A percentile compares a stretch with the other conserved stretches of the same genome.
Evolutionary conservation across 2,797 vertebrate genomes (phyloP).

Genomic region (Gymnodraco acuticeps): DNA sequence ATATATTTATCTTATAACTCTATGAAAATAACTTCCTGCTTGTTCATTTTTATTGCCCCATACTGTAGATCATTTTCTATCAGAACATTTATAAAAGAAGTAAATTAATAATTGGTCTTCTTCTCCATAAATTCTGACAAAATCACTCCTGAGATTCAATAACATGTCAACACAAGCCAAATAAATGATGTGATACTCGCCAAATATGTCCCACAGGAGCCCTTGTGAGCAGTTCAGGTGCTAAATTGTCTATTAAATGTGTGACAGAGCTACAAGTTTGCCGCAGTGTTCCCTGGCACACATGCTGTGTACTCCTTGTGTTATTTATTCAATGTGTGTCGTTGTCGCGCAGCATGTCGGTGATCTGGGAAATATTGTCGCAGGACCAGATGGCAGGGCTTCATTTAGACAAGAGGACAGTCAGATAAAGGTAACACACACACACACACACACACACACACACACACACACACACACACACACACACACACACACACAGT

Average conservation of each 20-base stretch:
- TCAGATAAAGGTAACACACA: constrained; percentile 87
- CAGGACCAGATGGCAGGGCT: constrained; percentile 84
- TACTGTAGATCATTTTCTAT: not conserved
- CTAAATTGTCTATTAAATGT: constrained; percentile 1
- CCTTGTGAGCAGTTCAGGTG: constrained; percentile 7
- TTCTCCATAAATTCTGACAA: constrained; percentile 10
- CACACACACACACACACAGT: constrained; percentile 11
- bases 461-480: constrained; percentile 13
- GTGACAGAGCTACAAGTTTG: not conserved
- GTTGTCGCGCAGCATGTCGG: constrained; percentile 86
- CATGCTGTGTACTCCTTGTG: not conserved
- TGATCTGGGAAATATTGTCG: constrained; percentile 91
- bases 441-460: constrained; percentile 20
- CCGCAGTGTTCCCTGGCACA: not conserved
- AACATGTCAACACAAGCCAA: constrained; percentile 16
- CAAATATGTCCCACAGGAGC: constrained; percentile 10
- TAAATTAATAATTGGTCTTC: constrained; percentile 10
- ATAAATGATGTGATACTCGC: not conserved
- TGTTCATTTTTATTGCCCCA: not conserved
- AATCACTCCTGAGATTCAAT: constrained; percentile 6
- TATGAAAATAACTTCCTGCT: not conserved
- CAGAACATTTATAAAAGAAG: not conserved
- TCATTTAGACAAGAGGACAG: constrained; percentile 88
- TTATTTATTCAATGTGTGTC: not conserved
- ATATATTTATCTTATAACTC: not conserved